Evolutionary conservation across 2,797 vertebrate genomes (phyloP).

Genomic region (Limosa lapponica): DNA sequence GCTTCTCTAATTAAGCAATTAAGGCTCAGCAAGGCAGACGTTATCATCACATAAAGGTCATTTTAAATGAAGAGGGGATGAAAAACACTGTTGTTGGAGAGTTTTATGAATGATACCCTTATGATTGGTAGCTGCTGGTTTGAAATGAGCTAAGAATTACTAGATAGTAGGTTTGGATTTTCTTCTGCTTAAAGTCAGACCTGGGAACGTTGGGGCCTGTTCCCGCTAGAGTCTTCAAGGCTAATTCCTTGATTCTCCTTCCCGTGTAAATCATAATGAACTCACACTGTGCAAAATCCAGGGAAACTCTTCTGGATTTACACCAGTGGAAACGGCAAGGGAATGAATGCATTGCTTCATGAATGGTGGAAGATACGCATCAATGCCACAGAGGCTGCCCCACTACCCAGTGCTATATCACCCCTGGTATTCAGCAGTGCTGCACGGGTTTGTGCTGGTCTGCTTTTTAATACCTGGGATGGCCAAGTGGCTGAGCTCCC

Average conservation of each 20-base stretch:
- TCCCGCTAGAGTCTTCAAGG: accelerated
- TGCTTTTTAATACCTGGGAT: neutral
- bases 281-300: too few species aligned
- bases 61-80: slow-evolving; percentile 56
- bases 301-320: neutral
- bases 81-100: neutral
- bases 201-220: neutral
- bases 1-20: slow-evolving; percentile 75
- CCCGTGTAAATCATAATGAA: accelerated
- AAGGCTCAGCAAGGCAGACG: slow-evolving; percentile 64
- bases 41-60: slow-evolving; percentile 69
- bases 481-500: neutral
- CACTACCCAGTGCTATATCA: neutral
- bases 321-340: neutral
- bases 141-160: neutral
- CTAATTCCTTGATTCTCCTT: neutral
- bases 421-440: neutral
- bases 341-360: accelerated
- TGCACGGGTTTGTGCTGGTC: neutral
- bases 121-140: slow-evolving; percentile 3
- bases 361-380: neutral
- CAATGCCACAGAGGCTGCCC: accelerated
- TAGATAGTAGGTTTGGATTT: neutral
- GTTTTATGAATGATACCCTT: slow-evolving; percentile 45
- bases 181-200: neutral